A percentile compares a stretch with the other conserved stretches of the same genome.
phyloP scores from a whole-genome alignment of 1,140 invertebrate genomes.

The Drosophila ohnishii region DNA sequence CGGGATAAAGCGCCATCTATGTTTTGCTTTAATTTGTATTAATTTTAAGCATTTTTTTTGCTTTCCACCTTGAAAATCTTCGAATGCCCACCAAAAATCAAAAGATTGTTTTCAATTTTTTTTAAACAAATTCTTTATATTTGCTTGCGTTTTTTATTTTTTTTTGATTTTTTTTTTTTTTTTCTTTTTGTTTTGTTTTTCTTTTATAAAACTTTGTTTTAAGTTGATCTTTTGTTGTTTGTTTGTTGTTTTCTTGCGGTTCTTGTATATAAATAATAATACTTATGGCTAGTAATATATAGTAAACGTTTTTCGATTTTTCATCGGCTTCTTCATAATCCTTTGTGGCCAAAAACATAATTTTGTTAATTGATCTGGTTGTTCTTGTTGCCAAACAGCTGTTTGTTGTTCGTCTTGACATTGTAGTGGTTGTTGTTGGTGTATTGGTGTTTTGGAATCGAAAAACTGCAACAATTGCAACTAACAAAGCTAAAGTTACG shows the following conservation, averaged over 20 bases:
- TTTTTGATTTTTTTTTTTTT: conserved; percentile 41
- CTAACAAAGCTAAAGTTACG: conserved; percentile 78
- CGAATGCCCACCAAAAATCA: not conserved
- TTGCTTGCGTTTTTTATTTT: conserved; percentile 61
- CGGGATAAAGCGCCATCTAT: no score
- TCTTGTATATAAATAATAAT: conserved; percentile 81
- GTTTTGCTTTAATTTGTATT: no score
- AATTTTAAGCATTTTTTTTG: no score
- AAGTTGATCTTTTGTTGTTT: conserved; percentile 69
- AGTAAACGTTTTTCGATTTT: conserved; percentile 79
- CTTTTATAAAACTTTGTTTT: conserved; percentile 81
- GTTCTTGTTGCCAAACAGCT: conserved; percentile 15
- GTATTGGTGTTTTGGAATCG: conserved; percentile 54
- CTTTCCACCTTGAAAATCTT: not conserved
- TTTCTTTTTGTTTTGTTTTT: conserved; percentile 41
- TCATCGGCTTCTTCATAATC: conserved; percentile 30
- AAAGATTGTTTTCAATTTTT: conserved; percentile 31
- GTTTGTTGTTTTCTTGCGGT: conserved; percentile 56
- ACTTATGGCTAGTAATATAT: conserved; percentile 79
- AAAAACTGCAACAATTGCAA: conserved; percentile 80
- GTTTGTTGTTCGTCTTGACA: conserved; percentile 25
- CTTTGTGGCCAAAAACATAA: conserved; percentile 60
- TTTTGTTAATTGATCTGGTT: conserved; percentile 57
- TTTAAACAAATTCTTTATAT: conserved; percentile 78
- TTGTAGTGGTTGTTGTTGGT: conserved; percentile 33